Evolutionary conservation across 1,140 invertebrate genomes (phyloP), one percentile per base, ranked within the genome.

Genomic region (Drosophila pallidifrons): DNA sequence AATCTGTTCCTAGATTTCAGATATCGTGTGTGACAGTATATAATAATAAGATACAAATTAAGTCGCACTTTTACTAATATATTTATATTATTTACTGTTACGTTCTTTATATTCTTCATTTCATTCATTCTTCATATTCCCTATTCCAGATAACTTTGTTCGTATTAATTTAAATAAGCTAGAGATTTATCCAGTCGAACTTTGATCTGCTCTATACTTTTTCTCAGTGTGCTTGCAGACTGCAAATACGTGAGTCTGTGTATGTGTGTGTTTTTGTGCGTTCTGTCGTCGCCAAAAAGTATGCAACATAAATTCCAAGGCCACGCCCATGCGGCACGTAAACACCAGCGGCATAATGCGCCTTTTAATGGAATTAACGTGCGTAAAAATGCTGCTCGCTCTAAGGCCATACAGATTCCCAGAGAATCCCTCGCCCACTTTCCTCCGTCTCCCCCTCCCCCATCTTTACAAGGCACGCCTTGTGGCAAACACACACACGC

Each of bases 291-390:
- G 59, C 67, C 60, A 55, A 64, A 71, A 46, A 52, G 55, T 25
- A 77, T 57, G 68, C 74, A 66, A 74, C 41, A 81, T 69, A 66
- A 78, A 82, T 75, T 82, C 64, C 49, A 60, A 51, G 52, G 69
- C 60, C 69, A 72, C 69, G 69, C 69, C 61, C 69, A 81, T 61
- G 35, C 59, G 63, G 67, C 63, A 81, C 73, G 68, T 75, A 74
- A 65, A 55, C 74, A 68, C 30, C 70, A 47, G 69, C 52, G 63
- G 69, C 77, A 76, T 76, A 76, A 76, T 81, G 79, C 77, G 72
- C 49, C 77, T 80, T 76, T 72, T 80, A 80, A 81, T 81, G 79
- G 77, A 76, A 81, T 76, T 76, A 81, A 80, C 73, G 79, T 81
- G 77, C 77, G 66, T 75, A 72, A 72, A 81, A 81, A 80, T 76